Percentiles rank a stretch among this genome's conserved stretches.
These are phyloP conservation scores for Thermophis baileyi DNA, from an alignment of 2,113 vertebrate species.

Conservation along the genomic window DNA sequence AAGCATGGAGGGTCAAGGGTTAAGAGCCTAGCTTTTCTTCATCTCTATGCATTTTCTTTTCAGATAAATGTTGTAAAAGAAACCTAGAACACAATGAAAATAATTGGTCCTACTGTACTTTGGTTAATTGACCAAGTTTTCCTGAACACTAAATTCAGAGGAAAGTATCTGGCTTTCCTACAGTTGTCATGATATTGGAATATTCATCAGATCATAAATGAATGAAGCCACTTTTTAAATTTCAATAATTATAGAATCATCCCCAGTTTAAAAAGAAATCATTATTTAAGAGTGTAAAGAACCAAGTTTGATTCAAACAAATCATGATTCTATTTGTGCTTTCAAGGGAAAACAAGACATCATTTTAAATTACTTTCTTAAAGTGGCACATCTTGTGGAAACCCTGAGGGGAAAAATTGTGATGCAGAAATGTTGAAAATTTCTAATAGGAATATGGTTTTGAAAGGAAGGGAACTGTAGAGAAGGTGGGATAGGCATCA, in stretches of 20 bases:
- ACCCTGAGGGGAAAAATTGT: constrained; percentile 43
- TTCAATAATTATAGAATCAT: constrained; percentile 34
- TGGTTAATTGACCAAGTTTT: neutral
- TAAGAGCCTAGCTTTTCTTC: neutral
- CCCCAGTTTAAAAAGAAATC: constrained; percentile 34
- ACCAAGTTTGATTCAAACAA: constrained; percentile 37
- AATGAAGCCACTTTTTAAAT: neutral
- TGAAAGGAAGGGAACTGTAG: neutral
- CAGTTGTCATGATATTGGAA: neutral
- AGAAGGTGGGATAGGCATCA: neutral
- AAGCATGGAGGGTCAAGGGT: neutral
- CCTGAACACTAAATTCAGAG: neutral
- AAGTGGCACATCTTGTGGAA: constrained; percentile 43
- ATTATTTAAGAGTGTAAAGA: constrained; percentile 42
- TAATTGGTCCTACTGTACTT: neutral
- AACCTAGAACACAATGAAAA: neutral
- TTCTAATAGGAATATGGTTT: neutral
- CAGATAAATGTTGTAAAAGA: too few species aligned
- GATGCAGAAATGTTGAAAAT: constrained; percentile 47
- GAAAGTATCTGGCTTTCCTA: neutral
- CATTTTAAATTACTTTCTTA: constrained; percentile 45
- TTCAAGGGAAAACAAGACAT: constrained; percentile 53
- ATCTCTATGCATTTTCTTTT: too few species aligned
- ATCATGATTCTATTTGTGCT: constrained; percentile 8
- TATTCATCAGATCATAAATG: neutral